These are phyloP conservation scores for Chloroclysta siterata DNA, from an alignment of 2,888 invertebrate species.

Conservation along the genomic window DNA sequence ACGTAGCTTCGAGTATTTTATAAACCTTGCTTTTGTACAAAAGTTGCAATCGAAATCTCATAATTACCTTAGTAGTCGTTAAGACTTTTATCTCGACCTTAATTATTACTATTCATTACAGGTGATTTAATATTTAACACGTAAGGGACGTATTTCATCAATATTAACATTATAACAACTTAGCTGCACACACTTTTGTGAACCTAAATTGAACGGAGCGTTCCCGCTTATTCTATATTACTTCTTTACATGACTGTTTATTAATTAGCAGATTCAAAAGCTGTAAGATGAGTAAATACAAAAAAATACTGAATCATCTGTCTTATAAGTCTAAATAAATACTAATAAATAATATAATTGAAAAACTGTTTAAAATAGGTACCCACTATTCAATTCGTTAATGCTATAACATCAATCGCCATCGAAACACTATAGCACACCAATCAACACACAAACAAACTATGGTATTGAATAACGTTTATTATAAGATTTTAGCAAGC, in stretches of 20 bases:
- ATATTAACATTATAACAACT: constrained; percentile 10
- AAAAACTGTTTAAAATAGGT: neutral
- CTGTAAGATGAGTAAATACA: neutral
- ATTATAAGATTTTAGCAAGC: constrained; percentile 4
- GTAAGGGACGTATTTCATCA: constrained; percentile 3
- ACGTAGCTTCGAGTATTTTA: neutral
- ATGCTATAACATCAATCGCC: neutral
- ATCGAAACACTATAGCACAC: constrained; percentile 1
- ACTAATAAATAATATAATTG: constrained; percentile 1
- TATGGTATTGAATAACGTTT: constrained; percentile 1
- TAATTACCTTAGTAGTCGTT: neutral
- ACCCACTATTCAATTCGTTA: neutral
- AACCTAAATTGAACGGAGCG: neutral
- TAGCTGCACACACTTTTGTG: constrained; percentile 8
- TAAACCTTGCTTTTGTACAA: neutral
- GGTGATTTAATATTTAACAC: constrained; percentile 1
- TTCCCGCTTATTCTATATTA: neutral
- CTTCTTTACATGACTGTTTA: neutral
- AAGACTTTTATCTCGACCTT: neutral
- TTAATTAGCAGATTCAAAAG: constrained; percentile 4
- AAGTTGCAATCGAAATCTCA: neutral
- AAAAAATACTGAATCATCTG: neutral
- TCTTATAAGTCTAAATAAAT: neutral
- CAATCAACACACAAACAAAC: constrained; percentile 2
- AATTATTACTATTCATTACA: constrained; percentile 1